These are phyloP conservation scores for Goniozus legneri DNA, from an alignment of 1,140 invertebrate species.

Conservation along the genomic window DNA sequence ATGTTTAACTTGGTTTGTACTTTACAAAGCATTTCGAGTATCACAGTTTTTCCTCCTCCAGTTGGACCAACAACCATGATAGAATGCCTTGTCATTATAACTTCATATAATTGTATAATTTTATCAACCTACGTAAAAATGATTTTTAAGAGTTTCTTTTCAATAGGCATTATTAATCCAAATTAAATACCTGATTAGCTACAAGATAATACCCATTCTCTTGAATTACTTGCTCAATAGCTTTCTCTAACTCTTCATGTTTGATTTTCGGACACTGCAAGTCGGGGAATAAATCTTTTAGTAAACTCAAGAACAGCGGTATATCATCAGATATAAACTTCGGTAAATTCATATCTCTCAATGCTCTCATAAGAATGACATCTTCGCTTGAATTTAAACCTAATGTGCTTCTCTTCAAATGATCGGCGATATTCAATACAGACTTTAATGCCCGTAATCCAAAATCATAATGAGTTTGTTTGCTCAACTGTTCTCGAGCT, in stretches of 20 bases:
- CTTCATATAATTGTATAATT: slow-evolving; percentile 87
- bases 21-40: slow-evolving; percentile 75
- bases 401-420: slow-evolving; percentile 65
- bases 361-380: slow-evolving; percentile 81
- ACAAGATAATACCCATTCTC: slow-evolving; percentile 71
- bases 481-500: slow-evolving; percentile 81
- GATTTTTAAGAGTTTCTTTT: background rate
- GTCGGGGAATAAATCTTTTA: slow-evolving; percentile 85
- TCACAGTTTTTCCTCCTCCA: slow-evolving; percentile 84
- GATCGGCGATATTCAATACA: slow-evolving; percentile 84
- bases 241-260: too few relatives aligned
- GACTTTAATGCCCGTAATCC: slow-evolving; percentile 85
- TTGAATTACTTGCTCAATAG: slow-evolving; percentile 62
- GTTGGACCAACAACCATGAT: slow-evolving; percentile 90
- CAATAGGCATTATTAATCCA: too few relatives aligned
- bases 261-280: slow-evolving; percentile 79
- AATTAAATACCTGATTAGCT: slow-evolving; percentile 73
- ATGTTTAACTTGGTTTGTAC: slow-evolving; percentile 73
- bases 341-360: slow-evolving; percentile 88
- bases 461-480: slow-evolving; percentile 92
- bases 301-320: slow-evolving; percentile 81
- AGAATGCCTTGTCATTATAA: slow-evolving; percentile 89
- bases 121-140: slow-evolving; percentile 67
- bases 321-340: slow-evolving; percentile 91
- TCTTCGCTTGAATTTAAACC: slow-evolving; percentile 69